Conservation (phyloP, 2,797 vertebrate genomes). For the Chanos chanos region DNA sequence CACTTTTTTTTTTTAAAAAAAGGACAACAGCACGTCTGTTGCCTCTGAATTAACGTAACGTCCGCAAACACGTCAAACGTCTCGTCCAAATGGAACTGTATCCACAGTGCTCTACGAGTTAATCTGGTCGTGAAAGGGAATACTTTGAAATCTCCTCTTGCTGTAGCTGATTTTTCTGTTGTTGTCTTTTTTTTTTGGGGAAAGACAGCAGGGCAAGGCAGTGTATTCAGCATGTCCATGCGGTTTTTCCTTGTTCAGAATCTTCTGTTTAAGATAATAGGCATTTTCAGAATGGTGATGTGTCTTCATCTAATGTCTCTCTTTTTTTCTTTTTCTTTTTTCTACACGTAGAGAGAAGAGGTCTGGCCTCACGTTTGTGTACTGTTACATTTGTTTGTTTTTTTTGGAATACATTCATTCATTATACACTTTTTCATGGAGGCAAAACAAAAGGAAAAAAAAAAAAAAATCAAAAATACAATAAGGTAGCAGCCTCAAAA, state of each 20-base stretch:
- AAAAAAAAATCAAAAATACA: slow-evolving; percentile 39
- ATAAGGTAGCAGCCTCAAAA: slow-evolving; percentile 57
- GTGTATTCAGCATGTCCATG: slow-evolving; percentile 14
- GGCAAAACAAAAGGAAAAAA: slow-evolving; percentile 29
- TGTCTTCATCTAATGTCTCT: background rate
- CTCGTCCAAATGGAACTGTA: too few species aligned
- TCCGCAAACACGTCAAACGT: too few species aligned
- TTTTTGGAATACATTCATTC: slow-evolving; percentile 54
- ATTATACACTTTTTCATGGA: slow-evolving; percentile 44
- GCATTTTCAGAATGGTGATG: slow-evolving; percentile 4
- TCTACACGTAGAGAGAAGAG: background rate
- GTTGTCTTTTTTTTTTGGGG: slow-evolving; percentile 36
- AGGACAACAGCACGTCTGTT: background rate
- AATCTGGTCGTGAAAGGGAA: too few species aligned
- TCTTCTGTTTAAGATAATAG: slow-evolving; percentile 9
- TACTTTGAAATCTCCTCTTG: too few species aligned
- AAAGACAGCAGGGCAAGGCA: slow-evolving; percentile 31
- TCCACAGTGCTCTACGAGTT: too few species aligned
- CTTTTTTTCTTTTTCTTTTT: background rate
- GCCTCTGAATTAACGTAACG: too few species aligned
- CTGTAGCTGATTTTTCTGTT: slow-evolving; percentile 25
- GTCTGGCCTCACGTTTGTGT: slow-evolving; percentile 23
- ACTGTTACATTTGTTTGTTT: slow-evolving; percentile 36
- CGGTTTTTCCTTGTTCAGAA: slow-evolving; percentile 19
- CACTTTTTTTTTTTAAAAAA: slow-evolving; percentile 4